Percentiles rank a stretch among this genome's conserved stretches.
Evolutionary conservation across 1,140 invertebrate genomes (phyloP).

Genomic region (Pollicipes pollicipes): DNA sequence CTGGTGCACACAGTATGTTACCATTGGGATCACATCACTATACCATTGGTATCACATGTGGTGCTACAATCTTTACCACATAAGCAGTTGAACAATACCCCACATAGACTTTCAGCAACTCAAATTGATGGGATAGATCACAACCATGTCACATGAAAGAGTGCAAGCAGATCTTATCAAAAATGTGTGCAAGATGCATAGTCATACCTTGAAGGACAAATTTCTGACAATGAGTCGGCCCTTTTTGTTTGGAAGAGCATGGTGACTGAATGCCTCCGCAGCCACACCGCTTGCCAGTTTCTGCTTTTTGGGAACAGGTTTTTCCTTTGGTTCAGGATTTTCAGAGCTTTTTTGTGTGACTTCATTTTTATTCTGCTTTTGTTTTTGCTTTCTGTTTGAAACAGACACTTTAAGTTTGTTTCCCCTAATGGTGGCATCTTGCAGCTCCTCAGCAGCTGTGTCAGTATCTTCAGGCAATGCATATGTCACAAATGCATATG

Average conservation of each 20-base stretch:
- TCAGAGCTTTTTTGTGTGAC: neutral
- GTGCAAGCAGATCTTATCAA: no score
- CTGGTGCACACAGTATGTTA: neutral
- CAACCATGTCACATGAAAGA: no score
- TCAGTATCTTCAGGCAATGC: neutral
- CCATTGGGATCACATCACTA: no score
- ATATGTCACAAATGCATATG: neutral
- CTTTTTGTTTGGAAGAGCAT: neutral
- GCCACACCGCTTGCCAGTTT: neutral
- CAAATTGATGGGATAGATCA: no score
- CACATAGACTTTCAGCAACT: no score
- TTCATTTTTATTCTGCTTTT: neutral
- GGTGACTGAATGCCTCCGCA: neutral
- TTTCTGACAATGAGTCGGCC: conserved; percentile 4
- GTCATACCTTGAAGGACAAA: conserved; percentile 8
- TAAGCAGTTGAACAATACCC: no score
- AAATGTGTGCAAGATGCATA: no score
- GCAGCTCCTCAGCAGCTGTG: neutral
- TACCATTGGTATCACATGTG: no score
- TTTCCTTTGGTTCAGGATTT: neutral
- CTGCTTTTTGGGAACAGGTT: neutral
- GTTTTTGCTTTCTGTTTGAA: neutral
- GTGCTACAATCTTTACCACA: no score
- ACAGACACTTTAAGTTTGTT: neutral
- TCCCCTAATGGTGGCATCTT: neutral